Conservation (phyloP, 1,140 invertebrate genomes). For the Batillaria attramentaria region DNA sequence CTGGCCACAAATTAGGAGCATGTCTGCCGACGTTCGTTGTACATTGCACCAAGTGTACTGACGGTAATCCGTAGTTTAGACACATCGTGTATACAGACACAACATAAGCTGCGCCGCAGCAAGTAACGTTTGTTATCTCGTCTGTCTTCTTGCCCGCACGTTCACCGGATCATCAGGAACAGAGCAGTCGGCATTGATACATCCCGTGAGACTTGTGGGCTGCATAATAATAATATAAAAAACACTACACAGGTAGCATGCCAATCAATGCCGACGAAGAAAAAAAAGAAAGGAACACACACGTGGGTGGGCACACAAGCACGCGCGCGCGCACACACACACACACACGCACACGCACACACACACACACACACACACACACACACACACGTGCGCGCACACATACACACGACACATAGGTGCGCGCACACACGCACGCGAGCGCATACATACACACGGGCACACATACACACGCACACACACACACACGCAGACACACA, state of each 20-base stretch:
- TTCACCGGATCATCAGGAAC: too few species aligned
- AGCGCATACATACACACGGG: constrained; percentile 23
- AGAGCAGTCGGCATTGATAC: neutral
- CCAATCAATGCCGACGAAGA: too few species aligned
- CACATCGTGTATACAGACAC: too few species aligned
- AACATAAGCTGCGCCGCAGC: too few species aligned
- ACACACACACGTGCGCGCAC: too few species aligned
- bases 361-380: too few species aligned
- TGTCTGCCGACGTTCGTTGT: too few species aligned
- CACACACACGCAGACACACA: neutral
- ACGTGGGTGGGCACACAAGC: neutral
- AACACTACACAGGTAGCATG: neutral
- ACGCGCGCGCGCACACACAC: constrained; percentile 3
- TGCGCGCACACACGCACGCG: too few species aligned
- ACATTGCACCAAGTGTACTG: too few species aligned
- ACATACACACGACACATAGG: too few species aligned
- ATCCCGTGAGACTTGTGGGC: neutral
- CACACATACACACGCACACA: constrained; percentile 25
- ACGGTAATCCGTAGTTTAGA: too few species aligned
- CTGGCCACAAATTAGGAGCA: too few species aligned
- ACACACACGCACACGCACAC: constrained; percentile 8
- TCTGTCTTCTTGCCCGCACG: neutral
- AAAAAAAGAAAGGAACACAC: neutral
- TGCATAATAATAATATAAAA: neutral
- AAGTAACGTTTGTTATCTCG: neutral